A percentile compares a stretch with the other conserved stretches of the same genome.
phyloP scores from a whole-genome alignment of 2,113 vertebrate genomes.

The Carassius gibelio region DNA sequence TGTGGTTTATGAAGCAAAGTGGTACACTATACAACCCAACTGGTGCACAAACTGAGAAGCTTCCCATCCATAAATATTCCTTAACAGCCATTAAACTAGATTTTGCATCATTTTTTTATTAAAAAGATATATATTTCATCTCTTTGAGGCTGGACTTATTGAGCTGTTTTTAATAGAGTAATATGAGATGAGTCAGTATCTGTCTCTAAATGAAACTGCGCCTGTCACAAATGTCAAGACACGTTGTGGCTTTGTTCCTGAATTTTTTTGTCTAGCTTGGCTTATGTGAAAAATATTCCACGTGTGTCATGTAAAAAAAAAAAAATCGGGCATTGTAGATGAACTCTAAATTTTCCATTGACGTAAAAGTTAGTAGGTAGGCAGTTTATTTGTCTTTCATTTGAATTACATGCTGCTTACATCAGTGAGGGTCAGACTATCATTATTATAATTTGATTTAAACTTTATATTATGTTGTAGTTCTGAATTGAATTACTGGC shows the following conservation, averaged over 20 bases:
- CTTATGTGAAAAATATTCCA: background rate
- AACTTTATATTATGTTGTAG: background rate
- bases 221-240: constrained; percentile 12
- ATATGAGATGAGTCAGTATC: background rate
- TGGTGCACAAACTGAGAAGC: background rate
- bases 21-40: background rate
- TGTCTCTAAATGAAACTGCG: background rate
- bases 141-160: background rate
- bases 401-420: background rate
- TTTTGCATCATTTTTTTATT: too few species aligned
- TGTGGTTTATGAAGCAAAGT: background rate
- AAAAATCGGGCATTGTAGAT: background rate
- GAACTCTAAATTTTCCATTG: background rate
- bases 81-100: background rate
- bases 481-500: too few species aligned
- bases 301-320: background rate
- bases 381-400: background rate
- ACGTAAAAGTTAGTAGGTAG: background rate
- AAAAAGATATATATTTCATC: too few species aligned
- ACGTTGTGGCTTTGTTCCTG: constrained; percentile 10
- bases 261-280: background rate
- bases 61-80: constrained; percentile 3
- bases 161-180: background rate
- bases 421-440: constrained; percentile 4
- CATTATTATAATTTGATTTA: constrained; percentile 14